Percentiles rank a stretch among this genome's conserved stretches.
phyloP scores from a whole-genome alignment of 2,888 invertebrate genomes.

The Protodeltote pygarga region DNA sequence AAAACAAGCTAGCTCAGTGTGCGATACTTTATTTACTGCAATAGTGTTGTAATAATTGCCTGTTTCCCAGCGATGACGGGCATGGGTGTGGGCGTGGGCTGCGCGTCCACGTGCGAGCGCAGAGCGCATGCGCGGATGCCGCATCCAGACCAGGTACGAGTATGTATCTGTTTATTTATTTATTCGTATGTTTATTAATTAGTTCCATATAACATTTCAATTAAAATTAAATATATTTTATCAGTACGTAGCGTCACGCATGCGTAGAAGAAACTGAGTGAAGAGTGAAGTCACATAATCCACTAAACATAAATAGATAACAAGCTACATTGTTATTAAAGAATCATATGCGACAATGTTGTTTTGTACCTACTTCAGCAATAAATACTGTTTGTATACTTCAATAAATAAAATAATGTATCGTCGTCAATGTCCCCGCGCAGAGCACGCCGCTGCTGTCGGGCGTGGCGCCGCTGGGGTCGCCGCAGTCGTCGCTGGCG shows the following conservation, averaged over 20 bases:
- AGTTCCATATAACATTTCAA: too few species aligned
- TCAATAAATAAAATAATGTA: too few species aligned
- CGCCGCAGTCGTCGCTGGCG: conserved; percentile 78
- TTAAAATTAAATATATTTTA: too few species aligned
- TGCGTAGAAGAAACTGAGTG: too few species aligned
- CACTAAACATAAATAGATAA: too few species aligned
- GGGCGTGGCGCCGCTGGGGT: conserved; percentile 72
- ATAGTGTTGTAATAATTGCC: neutral
- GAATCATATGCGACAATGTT: too few species aligned
- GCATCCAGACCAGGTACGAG: conserved; percentile 72
- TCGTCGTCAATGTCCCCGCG: neutral
- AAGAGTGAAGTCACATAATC: too few species aligned
- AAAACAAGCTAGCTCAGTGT: neutral
- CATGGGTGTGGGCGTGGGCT: conserved; percentile 70
- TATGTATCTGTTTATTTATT: conserved; percentile 15
- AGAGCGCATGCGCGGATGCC: conserved; percentile 52
- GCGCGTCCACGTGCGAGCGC: conserved; percentile 73
- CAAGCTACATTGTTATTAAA: too few species aligned
- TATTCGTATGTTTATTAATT: too few species aligned
- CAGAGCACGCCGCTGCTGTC: conserved; percentile 81
- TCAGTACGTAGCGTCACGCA: too few species aligned
- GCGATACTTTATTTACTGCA: neutral
- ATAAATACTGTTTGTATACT: too few species aligned
- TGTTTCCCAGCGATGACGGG: conserved; percentile 74
- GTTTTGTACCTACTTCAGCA: too few species aligned